Percentiles rank a stretch among this genome's conserved stretches.
Conservation (phyloP, 2,113 vertebrate species). For the Stercorarius parasiticus region DNA sequence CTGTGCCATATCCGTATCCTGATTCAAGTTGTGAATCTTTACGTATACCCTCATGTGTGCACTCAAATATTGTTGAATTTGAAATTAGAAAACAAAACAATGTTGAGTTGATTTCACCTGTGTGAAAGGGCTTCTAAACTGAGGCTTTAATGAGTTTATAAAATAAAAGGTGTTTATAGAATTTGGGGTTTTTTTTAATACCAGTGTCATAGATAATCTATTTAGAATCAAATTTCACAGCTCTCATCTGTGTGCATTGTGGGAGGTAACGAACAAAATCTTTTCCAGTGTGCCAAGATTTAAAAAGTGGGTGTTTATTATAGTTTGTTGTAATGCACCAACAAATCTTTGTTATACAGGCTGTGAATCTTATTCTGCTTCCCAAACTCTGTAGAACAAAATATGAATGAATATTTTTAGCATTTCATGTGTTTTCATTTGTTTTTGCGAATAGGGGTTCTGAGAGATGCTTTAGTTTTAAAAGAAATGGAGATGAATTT, state of each 20-base stretch:
- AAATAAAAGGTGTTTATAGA: not conserved
- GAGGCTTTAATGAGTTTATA: not conserved
- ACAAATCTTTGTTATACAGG: not conserved
- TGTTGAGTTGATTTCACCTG: not conserved
- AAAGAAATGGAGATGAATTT: not conserved
- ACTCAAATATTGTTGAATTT: not conserved
- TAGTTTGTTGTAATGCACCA: not conserved
- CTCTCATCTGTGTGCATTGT: not conserved
- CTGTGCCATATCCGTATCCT: not conserved
- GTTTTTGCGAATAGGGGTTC: not conserved
- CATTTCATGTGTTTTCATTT: not conserved
- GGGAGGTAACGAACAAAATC: not conserved
- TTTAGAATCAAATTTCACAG: not conserved
- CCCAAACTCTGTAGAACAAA: not conserved
- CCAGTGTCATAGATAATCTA: not conserved
- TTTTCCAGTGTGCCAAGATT: not conserved
- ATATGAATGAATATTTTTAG: not conserved
- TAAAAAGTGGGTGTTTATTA: not conserved
- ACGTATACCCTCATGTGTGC: not conserved
- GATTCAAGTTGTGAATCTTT: not conserved
- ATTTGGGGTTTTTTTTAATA: not conserved
- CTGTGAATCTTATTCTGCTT: not conserved
- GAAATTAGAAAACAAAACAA: not conserved
- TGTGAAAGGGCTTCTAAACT: not conserved
- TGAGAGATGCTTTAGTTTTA: not conserved